These are phyloP conservation scores for Cydia pomonella DNA, from an alignment of 1,140 invertebrate species.

Conservation along the genomic window DNA sequence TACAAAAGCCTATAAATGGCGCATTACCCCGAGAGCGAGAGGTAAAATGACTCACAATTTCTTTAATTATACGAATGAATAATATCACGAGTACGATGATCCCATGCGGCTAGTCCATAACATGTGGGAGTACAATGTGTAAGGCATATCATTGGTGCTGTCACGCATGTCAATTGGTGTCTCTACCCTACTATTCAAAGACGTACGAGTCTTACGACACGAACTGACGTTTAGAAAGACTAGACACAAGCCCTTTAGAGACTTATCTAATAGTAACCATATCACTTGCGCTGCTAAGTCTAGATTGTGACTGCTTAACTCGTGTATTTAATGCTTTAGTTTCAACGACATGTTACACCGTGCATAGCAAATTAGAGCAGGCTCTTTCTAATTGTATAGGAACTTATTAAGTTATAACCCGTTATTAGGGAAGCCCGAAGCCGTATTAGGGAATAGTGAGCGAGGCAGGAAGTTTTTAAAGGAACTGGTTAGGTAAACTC, in stretches of 20 bases:
- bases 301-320: neutral
- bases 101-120: slow-evolving; percentile 3
- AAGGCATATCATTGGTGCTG: neutral
- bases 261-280: neutral
- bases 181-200: neutral
- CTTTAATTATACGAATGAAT: neutral
- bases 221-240: neutral
- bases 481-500: neutral
- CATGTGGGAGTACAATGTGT: slow-evolving; percentile 4
- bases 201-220: neutral
- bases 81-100: slow-evolving; percentile 8
- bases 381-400: slow-evolving; percentile 15
- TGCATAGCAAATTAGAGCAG: slow-evolving; percentile 5
- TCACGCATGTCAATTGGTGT: slow-evolving; percentile 18
- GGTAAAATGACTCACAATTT: neutral
- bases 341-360: neutral
- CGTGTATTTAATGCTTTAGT: neutral
- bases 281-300: neutral
- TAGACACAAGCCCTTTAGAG: neutral
- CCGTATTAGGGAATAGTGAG: neutral
- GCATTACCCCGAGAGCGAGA: neutral
- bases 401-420: neutral
- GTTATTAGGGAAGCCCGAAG: too few relatives aligned
- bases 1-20: neutral
- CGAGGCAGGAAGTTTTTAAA: slow-evolving; percentile 9